A percentile compares a stretch with the other conserved stretches of the same genome.
Evolutionary conservation across 2,113 vertebrate genomes (phyloP).

Genomic region (Ariopsis seemanni): DNA sequence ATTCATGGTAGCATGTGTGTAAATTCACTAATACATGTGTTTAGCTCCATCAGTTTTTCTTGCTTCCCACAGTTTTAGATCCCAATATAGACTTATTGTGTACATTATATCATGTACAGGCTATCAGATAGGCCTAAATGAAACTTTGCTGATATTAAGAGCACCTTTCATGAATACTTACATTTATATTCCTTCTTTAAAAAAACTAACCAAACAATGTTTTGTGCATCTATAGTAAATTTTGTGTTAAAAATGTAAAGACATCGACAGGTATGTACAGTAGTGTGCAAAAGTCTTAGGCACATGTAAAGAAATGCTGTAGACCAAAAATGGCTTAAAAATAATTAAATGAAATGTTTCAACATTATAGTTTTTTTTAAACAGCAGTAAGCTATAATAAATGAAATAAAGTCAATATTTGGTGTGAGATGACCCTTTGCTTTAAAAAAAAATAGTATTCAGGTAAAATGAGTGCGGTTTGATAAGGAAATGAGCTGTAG

Average conservation of each 20-base stretch:
- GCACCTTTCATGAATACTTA: neutral
- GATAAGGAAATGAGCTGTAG: too few species aligned
- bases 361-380: too few species aligned
- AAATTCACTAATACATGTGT: neutral
- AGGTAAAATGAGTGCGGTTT: too few species aligned
- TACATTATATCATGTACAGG: neutral
- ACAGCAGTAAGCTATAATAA: too few species aligned
- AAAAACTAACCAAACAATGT: neutral
- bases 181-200: neutral
- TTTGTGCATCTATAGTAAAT: neutral
- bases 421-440: too few species aligned
- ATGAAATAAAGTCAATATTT: too few species aligned
- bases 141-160: neutral
- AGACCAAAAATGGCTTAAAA: too few species aligned
- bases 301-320: too few species aligned
- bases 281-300: too few species aligned
- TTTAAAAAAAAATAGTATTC: too few species aligned
- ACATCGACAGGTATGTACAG: too few species aligned
- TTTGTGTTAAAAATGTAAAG: neutral
- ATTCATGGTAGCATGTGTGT: neutral
- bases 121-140: neutral
- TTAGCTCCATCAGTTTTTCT: neutral
- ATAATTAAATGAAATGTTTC: too few species aligned
- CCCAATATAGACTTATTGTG: neutral
- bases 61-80: neutral